Evolutionary conservation across 2,888 invertebrate genomes (phyloP), one percentile per base, ranked within the genome.

Genomic region (Euplagia quadripunctaria): DNA sequence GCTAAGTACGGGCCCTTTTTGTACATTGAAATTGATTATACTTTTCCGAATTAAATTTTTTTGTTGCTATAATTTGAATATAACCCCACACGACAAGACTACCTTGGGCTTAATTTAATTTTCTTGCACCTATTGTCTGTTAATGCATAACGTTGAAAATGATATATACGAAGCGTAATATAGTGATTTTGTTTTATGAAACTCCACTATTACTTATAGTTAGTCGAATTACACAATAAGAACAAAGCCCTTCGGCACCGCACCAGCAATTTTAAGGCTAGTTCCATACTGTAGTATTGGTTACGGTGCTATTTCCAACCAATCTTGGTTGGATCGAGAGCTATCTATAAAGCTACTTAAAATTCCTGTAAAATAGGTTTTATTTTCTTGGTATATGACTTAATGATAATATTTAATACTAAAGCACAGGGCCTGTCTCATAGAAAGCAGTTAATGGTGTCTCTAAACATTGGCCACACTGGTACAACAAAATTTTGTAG

Each of bases 141-240:
- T 43, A 64, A 17, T 65, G 70, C 70, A 73, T 79, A 73, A 75
- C 64, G 71, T 72, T 77, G 74, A 79, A 79, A 82, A 84, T 81
- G 72, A 79, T 79, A 80, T 31, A 31, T 63, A 58, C 72, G 71
- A 76, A 73, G 66, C 66, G 68, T 68, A 68, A 75, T 81, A 75
- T 78, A 76, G 78, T 80, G 77, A 81, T 81, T 84, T 83, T 85
- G 81, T 83, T 86, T 86, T 85, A 81, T 82, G 80, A 81, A 80
- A 75, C 70, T 76, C 77, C 75, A 82, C 83, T 83, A 86, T 86
- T 80, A 82, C 77, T 82, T 65, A 71, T 71, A 71, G 74, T 79
- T 72, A 82, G 77, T 63, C 61, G 66, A 63, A 73, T 88, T 87
- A 79, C 87, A 75, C 86, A 88, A 88, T 80, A 73, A 70, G 70